Evolutionary conservation across 2,113 vertebrate species (phyloP), one percentile per base, ranked within the genome.

Genomic region (Neopipo cinnamomea): DNA sequence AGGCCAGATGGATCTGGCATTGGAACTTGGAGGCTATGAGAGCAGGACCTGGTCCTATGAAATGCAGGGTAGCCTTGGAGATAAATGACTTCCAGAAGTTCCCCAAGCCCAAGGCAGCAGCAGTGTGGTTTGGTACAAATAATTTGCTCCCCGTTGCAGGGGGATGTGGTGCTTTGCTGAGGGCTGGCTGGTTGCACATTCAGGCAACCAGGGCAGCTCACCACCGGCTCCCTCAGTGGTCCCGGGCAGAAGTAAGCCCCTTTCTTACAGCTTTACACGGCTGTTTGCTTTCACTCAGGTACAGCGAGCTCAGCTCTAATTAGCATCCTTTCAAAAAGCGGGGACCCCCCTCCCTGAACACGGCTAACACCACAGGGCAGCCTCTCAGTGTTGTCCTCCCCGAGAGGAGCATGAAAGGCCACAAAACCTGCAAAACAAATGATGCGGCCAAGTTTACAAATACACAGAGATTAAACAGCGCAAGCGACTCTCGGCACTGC

Each of bases 1-100:
- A 83, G 96, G 97, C 98, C 96, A 92, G 96, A 95, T 78, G 70
- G 76, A 94, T 92, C 95, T 97, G 96, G 89, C 95, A 96, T 85
- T 91, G 96, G 87, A 95, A 94, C 92, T 96, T 63, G 4, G 89
- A 92, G 95, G 59, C 73, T 87, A 88, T 82, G 75, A 17, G 62
- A 49, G 90, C 91, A 91, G 91, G 94, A 96, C 49, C 86, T 88
- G 76, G 53, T 94, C 63, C 93, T 56, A 81, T 33, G 47, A 67
- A 62, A 58, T 0, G 35, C 16, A n/a, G 91, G 52, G 39, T 77
- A 66, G 85, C 85, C 87, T 90, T 68, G 73, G 39, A 83, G 85
- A 89, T 67, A 56, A n/a, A 52, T 28, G 53, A 49, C 65, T 52
- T 46, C 12, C 67, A 74, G 46, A 55, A 81, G 27, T 44, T 68